Evolutionary conservation across 64 coral and sea anemone genomes (phyloP).

Genomic region (Exaiptasia diaphana): DNA sequence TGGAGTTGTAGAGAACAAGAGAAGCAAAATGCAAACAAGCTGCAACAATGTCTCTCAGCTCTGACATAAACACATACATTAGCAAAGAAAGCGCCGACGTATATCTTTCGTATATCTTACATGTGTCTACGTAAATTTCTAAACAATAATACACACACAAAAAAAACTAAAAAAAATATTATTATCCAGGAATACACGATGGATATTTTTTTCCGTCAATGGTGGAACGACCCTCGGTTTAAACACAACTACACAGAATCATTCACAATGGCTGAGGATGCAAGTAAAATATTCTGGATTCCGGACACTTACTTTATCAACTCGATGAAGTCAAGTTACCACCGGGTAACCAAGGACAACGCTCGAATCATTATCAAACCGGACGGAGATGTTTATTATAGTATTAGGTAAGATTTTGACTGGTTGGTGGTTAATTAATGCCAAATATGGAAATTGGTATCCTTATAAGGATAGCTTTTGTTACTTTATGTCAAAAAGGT

Average conservation of each 20-base stretch:
- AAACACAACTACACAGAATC: constrained; percentile 33
- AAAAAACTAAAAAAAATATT: too few relatives aligned
- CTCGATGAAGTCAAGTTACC: constrained; percentile 34
- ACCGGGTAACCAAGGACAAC: constrained; percentile 49
- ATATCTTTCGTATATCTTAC: too few relatives aligned
- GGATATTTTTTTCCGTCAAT: constrained; percentile 68
- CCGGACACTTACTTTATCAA: constrained; percentile 69
- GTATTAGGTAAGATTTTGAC: constrained; percentile 21
- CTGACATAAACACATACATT: too few relatives aligned
- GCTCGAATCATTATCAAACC: constrained; percentile 51
- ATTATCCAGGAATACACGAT: constrained; percentile 49
- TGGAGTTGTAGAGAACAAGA: too few relatives aligned
- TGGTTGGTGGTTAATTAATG: constrained; percentile 17
- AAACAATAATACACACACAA: too few relatives aligned
- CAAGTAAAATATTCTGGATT: constrained; percentile 48
- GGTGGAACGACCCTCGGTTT: constrained; percentile 62
- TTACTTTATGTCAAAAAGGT: too few relatives aligned
- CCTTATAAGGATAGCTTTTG: too few relatives aligned
- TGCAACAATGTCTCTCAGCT: too few relatives aligned
- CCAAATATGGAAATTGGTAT: too few relatives aligned
- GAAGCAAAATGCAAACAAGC: too few relatives aligned
- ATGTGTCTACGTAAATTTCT: too few relatives aligned
- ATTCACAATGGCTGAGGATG: constrained; percentile 59
- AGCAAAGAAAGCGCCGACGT: too few relatives aligned
- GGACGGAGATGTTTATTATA: constrained; percentile 43